These are phyloP conservation scores for Scotopteryx bipunctaria DNA, from an alignment of 2,888 invertebrate genomes.

Conservation along the genomic window DNA sequence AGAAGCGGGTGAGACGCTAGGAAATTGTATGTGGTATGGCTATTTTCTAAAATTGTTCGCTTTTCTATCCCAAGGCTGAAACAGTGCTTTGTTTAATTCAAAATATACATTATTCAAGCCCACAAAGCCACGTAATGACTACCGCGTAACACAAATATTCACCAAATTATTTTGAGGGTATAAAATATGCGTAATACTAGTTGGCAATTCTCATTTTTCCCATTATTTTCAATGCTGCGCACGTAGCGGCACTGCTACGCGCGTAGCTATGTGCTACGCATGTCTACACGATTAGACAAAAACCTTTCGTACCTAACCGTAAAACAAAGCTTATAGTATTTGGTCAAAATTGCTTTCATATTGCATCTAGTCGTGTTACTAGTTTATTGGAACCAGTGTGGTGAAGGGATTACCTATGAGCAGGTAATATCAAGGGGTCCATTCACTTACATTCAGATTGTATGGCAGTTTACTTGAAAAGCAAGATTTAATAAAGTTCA, in stretches of 20 bases:
- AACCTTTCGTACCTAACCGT: not conserved
- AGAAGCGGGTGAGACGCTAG: slow-evolving; percentile 6
- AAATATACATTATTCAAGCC: not conserved
- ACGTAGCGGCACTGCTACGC: slow-evolving; percentile 12
- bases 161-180: not conserved
- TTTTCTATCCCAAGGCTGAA: not conserved
- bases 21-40: slow-evolving; percentile 13
- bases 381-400: no score
- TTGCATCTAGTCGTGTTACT: no score
- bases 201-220: not conserved
- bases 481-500: slow-evolving; percentile 14
- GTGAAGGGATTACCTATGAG: no score
- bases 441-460: no score
- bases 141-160: not conserved
- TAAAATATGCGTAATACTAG: not conserved
- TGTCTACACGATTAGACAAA: not conserved
- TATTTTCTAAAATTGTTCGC: slow-evolving; percentile 3
- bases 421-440: no score
- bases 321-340: not conserved
- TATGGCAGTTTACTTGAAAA: no score
- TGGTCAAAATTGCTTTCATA: no score
- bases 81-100: not conserved
- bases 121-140: not conserved
- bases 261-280: slow-evolving; percentile 7
- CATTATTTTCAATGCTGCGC: slow-evolving; percentile 12